phyloP scores from a whole-genome alignment of 2,888 invertebrate genomes.

The Cybosia mesomella region DNA sequence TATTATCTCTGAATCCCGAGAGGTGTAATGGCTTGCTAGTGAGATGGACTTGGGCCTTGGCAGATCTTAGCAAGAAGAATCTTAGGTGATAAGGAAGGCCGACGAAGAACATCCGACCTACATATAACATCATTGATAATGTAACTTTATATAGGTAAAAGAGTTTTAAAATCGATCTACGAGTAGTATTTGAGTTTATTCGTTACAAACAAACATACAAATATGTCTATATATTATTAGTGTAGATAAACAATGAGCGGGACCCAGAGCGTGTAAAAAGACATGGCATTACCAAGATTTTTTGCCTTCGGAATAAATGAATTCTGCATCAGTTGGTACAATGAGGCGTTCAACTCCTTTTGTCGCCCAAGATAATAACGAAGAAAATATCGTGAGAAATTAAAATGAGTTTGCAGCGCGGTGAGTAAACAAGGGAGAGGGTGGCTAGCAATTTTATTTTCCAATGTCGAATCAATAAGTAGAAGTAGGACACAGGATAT shows the following conservation, averaged over 20 bases:
- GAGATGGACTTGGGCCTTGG: too few relatives aligned
- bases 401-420: slow-evolving; percentile 71
- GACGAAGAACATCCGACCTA: too few relatives aligned
- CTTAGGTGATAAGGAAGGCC: too few relatives aligned
- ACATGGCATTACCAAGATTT: not conserved
- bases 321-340: slow-evolving; percentile 57
- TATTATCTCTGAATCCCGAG: too few relatives aligned
- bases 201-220: too few relatives aligned
- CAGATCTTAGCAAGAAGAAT: too few relatives aligned
- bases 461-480: slow-evolving; percentile 72
- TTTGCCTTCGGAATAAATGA: not conserved
- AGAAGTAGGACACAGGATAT: slow-evolving; percentile 75
- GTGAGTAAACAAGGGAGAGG: slow-evolving; percentile 70
- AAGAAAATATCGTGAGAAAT: slow-evolving; percentile 70
- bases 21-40: too few relatives aligned
- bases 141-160: too few relatives aligned
- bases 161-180: too few relatives aligned
- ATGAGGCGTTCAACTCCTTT: slow-evolving; percentile 60
- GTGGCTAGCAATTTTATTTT: slow-evolving; percentile 64
- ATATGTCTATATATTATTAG: too few relatives aligned
- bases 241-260: not conserved
- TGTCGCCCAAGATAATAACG: slow-evolving; percentile 69
- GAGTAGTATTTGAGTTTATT: too few relatives aligned
- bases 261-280: not conserved
- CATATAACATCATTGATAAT: too few relatives aligned